A percentile compares a stretch with the other conserved stretches of the same genome.
phyloP scores from a whole-genome alignment of 2,888 invertebrate species.

The Sphaeridia pumilis region DNA sequence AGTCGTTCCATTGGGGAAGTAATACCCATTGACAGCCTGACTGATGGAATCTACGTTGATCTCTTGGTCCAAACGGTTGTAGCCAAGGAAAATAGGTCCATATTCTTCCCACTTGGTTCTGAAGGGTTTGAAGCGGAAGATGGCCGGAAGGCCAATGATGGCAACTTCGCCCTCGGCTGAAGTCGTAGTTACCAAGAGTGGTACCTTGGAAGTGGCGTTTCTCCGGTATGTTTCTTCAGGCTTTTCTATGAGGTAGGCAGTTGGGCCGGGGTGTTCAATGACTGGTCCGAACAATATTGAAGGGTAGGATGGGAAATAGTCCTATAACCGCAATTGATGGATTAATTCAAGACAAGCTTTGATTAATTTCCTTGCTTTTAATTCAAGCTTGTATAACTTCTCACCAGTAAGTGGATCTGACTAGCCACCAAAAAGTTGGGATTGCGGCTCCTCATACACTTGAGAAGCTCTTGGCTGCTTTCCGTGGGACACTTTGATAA shows the following conservation, averaged over 20 bases:
- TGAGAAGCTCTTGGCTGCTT: constrained; percentile 15
- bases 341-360: background rate
- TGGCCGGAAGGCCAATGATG: constrained; percentile 6
- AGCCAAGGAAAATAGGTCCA: constrained; percentile 7
- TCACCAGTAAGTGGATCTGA: constrained; percentile 21
- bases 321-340: constrained; percentile 10
- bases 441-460: constrained; percentile 17
- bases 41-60: constrained; percentile 1
- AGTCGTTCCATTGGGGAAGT: constrained; percentile 6
- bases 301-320: constrained; percentile 17
- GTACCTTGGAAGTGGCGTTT: constrained; percentile 20
- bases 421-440: constrained; percentile 20
- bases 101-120: constrained; percentile 1
- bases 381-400: too few relatives aligned
- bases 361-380: too few relatives aligned
- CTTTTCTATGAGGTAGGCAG: constrained; percentile 20
- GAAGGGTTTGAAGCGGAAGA: constrained; percentile 4
- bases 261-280: constrained; percentile 18
- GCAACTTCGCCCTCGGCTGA: constrained; percentile 7
- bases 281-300: constrained; percentile 21
- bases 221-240: constrained; percentile 19
- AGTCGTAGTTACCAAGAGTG: constrained; percentile 5
- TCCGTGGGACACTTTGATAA: constrained; percentile 15
- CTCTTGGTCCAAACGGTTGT: constrained; percentile 5
- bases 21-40: background rate